Evolutionary conservation across 2,797 vertebrate genomes (phyloP).

Genomic region (Fundulus diaphanus): DNA sequence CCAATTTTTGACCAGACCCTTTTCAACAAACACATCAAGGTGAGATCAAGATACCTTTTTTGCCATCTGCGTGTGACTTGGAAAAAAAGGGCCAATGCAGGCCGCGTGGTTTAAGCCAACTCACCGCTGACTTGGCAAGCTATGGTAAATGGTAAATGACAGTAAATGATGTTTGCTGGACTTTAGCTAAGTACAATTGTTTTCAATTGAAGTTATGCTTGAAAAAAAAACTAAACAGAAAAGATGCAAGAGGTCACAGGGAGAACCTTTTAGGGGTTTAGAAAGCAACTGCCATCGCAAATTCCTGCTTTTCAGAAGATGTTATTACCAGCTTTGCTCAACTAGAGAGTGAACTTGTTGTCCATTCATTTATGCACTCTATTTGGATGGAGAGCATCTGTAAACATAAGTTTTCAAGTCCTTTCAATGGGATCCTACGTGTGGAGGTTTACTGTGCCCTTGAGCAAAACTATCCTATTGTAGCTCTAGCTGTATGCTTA

Average conservation of each 20-base stretch:
- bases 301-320: background rate
- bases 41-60: background rate
- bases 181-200: background rate
- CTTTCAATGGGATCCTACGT: background rate
- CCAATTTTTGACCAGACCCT: background rate
- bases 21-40: background rate
- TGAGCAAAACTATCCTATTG: background rate
- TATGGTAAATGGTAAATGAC: too few relatives aligned
- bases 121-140: background rate
- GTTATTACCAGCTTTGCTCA: background rate
- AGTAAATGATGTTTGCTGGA: background rate
- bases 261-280: background rate
- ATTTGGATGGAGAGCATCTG: background rate
- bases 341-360: background rate
- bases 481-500: background rate
- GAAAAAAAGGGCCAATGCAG: too few relatives aligned
- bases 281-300: background rate
- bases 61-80: background rate
- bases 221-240: background rate
- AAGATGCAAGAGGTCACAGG: background rate
- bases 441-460: background rate
- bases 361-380: background rate
- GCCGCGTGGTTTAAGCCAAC: background rate
- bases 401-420: background rate
- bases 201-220: background rate